Conservation (phyloP, 2,888 invertebrate species). For the Leucophenga montana region DNA sequence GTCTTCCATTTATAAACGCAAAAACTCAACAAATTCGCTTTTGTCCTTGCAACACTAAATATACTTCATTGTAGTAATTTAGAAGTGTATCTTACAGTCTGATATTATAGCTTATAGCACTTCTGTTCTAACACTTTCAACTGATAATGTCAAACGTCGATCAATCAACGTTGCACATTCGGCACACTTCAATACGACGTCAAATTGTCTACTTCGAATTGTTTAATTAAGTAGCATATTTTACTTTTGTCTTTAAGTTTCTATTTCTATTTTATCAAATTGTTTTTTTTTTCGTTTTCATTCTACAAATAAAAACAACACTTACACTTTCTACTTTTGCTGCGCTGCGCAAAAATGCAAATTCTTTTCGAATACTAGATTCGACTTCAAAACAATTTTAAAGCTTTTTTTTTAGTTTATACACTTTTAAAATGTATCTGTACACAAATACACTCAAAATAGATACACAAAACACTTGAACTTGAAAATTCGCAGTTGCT, state of each 20-base stretch:
- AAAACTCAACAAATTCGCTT: no score
- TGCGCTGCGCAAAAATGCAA: slow-evolving; percentile 13
- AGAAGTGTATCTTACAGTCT: no score
- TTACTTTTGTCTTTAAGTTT: slow-evolving; percentile 47
- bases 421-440: not conserved
- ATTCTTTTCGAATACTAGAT: not conserved
- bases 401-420: slow-evolving; percentile 19
- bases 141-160: slow-evolving; percentile 10
- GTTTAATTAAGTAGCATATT: slow-evolving; percentile 40
- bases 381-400: slow-evolving; percentile 21
- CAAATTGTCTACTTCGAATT: no score
- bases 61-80: no score
- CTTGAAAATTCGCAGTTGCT: slow-evolving; percentile 10
- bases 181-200: no score
- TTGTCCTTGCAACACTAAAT: no score
- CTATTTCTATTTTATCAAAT: slow-evolving; percentile 26
- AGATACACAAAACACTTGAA: slow-evolving; percentile 12
- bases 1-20: no score
- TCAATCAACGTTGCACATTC: not conserved
- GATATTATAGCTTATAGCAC: no score
- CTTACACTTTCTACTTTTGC: slow-evolving; percentile 58
- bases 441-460: slow-evolving; percentile 1
- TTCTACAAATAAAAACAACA: slow-evolving; percentile 38
- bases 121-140: not conserved
- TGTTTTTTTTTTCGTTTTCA: not conserved